These are phyloP conservation scores for Drosophila niveifrons DNA, from an alignment of 2,888 invertebrate genomes.

Conservation along the genomic window DNA sequence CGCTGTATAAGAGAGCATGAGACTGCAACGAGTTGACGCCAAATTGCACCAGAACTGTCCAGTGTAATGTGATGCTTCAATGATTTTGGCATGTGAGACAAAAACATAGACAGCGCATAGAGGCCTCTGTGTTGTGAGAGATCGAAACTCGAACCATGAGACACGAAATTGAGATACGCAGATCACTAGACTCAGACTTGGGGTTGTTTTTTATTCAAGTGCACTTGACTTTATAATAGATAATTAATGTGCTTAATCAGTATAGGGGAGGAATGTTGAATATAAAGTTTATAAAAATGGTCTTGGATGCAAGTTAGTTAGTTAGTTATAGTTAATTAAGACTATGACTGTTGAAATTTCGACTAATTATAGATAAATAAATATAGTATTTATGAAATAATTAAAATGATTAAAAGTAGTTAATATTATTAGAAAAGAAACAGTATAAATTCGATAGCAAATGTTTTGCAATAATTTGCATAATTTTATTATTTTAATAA, in stretches of 20 bases:
- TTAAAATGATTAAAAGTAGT: too few relatives aligned
- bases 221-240: constrained; percentile 3
- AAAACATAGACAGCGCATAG: constrained; percentile 8
- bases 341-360: too few relatives aligned
- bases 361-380: too few relatives aligned
- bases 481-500: too few relatives aligned
- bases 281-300: neutral
- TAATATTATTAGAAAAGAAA: too few relatives aligned
- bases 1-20: constrained; percentile 12
- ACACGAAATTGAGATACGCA: constrained; percentile 37
- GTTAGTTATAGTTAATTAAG: too few relatives aligned
- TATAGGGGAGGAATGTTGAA: neutral
- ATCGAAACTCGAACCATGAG: constrained; percentile 40
- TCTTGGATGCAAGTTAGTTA: neutral
- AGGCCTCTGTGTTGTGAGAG: constrained; percentile 32
- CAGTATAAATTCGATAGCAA: too few relatives aligned
- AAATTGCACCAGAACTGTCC: constrained; percentile 51
- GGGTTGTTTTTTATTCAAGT: constrained; percentile 20
- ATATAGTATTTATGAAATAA: too few relatives aligned
- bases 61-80: constrained; percentile 70
- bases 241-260: neutral
- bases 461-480: too few relatives aligned
- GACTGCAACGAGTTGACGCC: constrained; percentile 55
- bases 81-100: constrained; percentile 61
- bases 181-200: constrained; percentile 33